Base-by-base conservation (phyloP, 1,140 invertebrate genomes). In the Pseudomyrmex sp. region DNA sequence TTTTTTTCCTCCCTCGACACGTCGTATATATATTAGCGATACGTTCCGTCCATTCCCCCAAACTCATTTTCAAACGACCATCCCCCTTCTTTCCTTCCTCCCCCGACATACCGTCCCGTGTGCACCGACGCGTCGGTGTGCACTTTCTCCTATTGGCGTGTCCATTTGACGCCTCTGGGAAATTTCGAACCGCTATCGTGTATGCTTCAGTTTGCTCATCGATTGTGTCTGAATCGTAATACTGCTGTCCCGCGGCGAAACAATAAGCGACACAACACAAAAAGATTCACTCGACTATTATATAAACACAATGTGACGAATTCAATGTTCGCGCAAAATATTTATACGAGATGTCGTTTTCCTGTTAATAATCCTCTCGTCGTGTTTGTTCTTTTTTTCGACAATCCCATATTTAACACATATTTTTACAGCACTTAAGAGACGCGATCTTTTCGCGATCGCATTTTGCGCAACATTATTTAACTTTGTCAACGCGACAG, bases 1-100 rank as follows among this genome's bases (percentile, higher is more conserved):
- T 72, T 84, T 84, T 63, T 35, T 35, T 35, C 5, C 35, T 52
- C 58, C 20, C 48, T 56, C 58, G 66, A 68, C 83, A 48, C 50
- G 56, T 72, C 58, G 50, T 61, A 83, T 77, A 79, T 61, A 83
- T 77, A 79, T 89, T 76, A 82, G 77, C 76, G 76, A 84, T 86
- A 86, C 73, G 50, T 83, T 82, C 70, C 56, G 56, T 69, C 68
- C 62, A 54, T 61, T 58, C 62, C 35, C 10, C 74, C 56, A 69
- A 44, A 83, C 46, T 56, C 72, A 52, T 48, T 63, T 76, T 50
- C 77, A 48, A 80, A 72, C 66, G 44, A 73, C 44, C 65, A 72
- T 8, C 15, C 23, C 23, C 2, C 0, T 20, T 7, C 5, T 0
- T 35, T 7, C 35, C 35, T 35, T 7, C 35, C 35, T 35, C 35